These are phyloP conservation scores for Agriopis marginaria DNA, from an alignment of 2,888 invertebrate species.

Conservation along the genomic window DNA sequence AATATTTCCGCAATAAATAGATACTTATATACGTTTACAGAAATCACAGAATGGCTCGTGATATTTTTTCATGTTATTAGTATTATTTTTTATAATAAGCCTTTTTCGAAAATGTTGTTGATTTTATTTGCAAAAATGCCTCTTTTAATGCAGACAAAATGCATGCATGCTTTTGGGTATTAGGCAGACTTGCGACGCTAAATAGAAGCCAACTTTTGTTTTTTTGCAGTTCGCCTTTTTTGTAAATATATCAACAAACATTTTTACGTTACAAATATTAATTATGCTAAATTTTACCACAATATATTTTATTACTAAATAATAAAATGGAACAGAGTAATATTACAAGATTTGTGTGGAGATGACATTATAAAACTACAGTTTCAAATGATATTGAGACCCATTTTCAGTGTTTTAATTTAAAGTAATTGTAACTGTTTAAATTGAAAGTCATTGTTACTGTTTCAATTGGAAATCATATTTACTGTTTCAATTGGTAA, in stretches of 20 bases:
- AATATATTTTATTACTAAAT: background rate
- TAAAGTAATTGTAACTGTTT: no score
- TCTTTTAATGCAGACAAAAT: background rate
- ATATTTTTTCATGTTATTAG: conserved; percentile 25
- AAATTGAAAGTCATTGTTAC: no score
- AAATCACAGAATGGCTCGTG: conserved; percentile 41
- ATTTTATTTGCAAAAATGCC: conserved; percentile 1
- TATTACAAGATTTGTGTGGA: background rate
- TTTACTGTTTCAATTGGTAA: no score
- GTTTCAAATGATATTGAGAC: background rate
- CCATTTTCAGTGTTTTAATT: no score
- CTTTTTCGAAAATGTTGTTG: conserved; percentile 6
- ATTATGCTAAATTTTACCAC: conserved; percentile 7
- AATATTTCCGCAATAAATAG: conserved; percentile 25
- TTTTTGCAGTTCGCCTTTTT: background rate
- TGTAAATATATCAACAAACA: conserved; percentile 10
- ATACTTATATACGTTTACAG: conserved; percentile 24
- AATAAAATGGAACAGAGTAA: conserved; percentile 3
- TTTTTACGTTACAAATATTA: conserved; percentile 8
- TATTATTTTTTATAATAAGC: conserved; percentile 1
- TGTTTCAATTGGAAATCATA: no score
- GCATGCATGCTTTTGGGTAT: no score
- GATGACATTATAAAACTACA: background rate
- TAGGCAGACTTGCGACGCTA: background rate
- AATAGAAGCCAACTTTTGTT: background rate